Conservation (phyloP, 2,888 invertebrate genomes). For the Microctonus aethiopoides region DNA sequence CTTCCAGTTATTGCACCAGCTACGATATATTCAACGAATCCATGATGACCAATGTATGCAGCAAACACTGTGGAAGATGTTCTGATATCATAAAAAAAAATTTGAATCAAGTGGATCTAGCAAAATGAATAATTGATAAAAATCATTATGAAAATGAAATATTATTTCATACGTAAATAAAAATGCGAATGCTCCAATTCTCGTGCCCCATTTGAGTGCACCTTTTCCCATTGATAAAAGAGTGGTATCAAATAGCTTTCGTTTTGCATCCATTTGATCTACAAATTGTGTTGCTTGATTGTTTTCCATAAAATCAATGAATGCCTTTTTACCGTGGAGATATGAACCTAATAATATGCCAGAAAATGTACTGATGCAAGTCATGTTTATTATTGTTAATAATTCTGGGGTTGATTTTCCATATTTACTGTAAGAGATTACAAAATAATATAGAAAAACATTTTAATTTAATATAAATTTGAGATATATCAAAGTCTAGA, state of each 20-base stretch:
- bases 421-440: constrained; percentile 71
- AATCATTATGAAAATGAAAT: neutral
- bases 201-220: constrained; percentile 78
- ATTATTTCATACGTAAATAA: constrained; percentile 74
- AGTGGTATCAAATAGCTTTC: constrained; percentile 77
- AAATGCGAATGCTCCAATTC: constrained; percentile 75
- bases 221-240: constrained; percentile 78
- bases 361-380: constrained; percentile 67
- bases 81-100: constrained; percentile 67
- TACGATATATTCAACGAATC: constrained; percentile 74
- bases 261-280: constrained; percentile 77
- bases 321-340: constrained; percentile 71
- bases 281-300: constrained; percentile 80
- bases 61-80: constrained; percentile 73
- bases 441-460: too few relatives aligned
- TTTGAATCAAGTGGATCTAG: too few relatives aligned
- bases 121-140: neutral
- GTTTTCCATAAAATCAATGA: constrained; percentile 76
- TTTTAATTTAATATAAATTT: neutral
- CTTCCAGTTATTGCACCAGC: constrained; percentile 77
- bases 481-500: too few relatives aligned
- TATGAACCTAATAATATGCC: constrained; percentile 75
- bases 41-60: constrained; percentile 76
- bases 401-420: constrained; percentile 74
- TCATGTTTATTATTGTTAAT: constrained; percentile 71